phyloP scores from a whole-genome alignment of 2,797 vertebrate genomes.

The Enteromius trimaculatus region DNA sequence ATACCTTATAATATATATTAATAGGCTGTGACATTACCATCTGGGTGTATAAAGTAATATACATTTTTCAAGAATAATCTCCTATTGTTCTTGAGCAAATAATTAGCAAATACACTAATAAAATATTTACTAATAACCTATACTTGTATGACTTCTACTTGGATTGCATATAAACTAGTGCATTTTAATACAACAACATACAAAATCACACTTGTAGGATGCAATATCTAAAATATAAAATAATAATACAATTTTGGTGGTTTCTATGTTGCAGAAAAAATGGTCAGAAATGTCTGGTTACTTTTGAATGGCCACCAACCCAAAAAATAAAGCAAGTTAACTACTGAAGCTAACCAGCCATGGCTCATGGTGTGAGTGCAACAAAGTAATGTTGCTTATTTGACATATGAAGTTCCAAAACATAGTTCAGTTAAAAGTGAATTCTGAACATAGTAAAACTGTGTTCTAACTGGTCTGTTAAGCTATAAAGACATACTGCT shows the following conservation, averaged over 20 bases:
- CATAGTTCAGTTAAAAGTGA: neutral
- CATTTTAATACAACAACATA: neutral
- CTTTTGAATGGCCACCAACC: neutral
- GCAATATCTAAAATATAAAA: no score
- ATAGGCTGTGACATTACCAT: no score
- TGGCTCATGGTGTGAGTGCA: neutral
- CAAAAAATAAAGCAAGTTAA: neutral
- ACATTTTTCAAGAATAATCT: no score
- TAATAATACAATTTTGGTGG: neutral
- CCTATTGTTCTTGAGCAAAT: no score
- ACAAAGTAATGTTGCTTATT: conserved; percentile 11
- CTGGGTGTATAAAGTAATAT: no score
- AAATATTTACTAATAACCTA: neutral
- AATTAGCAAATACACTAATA: no score
- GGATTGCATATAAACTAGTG: neutral
- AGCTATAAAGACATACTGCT: neutral
- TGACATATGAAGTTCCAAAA: conserved; percentile 14
- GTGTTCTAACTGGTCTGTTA: neutral
- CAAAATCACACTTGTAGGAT: neutral
- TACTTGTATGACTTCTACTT: neutral
- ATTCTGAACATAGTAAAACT: neutral
- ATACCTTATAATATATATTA: no score
- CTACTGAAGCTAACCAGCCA: conserved; percentile 11
- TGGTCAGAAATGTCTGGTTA: neutral
- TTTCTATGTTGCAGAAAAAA: neutral